Evolutionary conservation across 2,113 vertebrate genomes (phyloP).

Genomic region (Gila orcuttii): DNA sequence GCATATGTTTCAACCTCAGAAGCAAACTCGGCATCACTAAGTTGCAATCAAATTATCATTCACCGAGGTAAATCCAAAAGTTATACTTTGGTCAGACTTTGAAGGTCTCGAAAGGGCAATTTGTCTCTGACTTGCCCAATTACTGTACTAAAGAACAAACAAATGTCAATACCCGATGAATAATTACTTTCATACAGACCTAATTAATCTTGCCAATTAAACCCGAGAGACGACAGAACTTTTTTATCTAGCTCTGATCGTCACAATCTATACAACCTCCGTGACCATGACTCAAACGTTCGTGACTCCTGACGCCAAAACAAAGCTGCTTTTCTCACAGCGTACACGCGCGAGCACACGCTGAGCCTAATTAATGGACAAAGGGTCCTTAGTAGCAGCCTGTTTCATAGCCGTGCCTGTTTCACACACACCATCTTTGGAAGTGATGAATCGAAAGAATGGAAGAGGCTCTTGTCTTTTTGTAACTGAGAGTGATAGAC

Average conservation of each 20-base stretch:
- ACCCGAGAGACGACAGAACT: constrained; percentile 30
- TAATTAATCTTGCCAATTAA: constrained; percentile 57
- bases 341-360: neutral
- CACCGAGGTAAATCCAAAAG: constrained; percentile 13
- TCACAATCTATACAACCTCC: constrained; percentile 43
- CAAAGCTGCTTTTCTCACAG: constrained; percentile 27
- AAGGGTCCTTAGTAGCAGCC: constrained; percentile 21
- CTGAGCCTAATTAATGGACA: constrained; percentile 48
- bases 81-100: constrained; percentile 38
- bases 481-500: constrained; percentile 20
- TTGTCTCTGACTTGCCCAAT: constrained; percentile 45
- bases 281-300: constrained; percentile 36
- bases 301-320: constrained; percentile 14
- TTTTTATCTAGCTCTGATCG: constrained; percentile 38
- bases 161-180: constrained; percentile 51
- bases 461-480: neutral
- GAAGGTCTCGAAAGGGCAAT: constrained; percentile 40
- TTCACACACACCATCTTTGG: constrained; percentile 28
- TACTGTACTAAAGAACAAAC: constrained; percentile 54
- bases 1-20: neutral
- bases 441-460: constrained; percentile 21
- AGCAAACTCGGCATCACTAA: neutral
- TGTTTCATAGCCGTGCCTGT: neutral
- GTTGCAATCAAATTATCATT: neutral
- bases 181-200: constrained; percentile 47